Conservation (phyloP, 2,797 vertebrate species). For the Sparidentex hasta region DNA sequence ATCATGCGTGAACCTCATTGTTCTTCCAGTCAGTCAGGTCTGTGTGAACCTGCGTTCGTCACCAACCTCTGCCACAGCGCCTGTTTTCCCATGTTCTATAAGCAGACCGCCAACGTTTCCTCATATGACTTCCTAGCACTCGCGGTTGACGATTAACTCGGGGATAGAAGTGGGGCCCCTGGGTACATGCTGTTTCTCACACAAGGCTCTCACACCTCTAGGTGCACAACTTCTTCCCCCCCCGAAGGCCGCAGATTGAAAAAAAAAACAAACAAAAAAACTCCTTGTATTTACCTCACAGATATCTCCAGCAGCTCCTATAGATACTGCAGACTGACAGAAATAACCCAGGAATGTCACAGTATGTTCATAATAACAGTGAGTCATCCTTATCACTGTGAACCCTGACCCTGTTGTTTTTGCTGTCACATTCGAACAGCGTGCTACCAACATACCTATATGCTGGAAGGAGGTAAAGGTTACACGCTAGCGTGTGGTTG, state of each 20-base stretch:
- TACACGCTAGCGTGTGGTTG: neutral
- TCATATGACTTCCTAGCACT: slow-evolving; percentile 60
- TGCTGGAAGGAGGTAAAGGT: slow-evolving; percentile 47
- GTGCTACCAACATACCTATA: slow-evolving; percentile 38
- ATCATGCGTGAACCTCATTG: slow-evolving; percentile 83
- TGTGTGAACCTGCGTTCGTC: slow-evolving; percentile 63
- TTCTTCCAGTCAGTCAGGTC: slow-evolving; percentile 74
- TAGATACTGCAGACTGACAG: neutral
- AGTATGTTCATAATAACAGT: slow-evolving; percentile 20
- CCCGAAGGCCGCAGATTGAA: slow-evolving; percentile 10
- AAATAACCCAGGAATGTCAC: slow-evolving; percentile 17
- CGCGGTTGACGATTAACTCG: slow-evolving; percentile 63
- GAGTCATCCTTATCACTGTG: slow-evolving; percentile 55
- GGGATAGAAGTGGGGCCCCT: slow-evolving; percentile 53
- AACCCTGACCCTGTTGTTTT: slow-evolving; percentile 69
- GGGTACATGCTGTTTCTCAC: slow-evolving; percentile 24
- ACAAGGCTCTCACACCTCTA: slow-evolving; percentile 40
- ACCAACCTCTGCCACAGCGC: slow-evolving; percentile 66
- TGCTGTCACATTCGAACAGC: slow-evolving; percentile 51
- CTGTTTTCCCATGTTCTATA: slow-evolving; percentile 79
- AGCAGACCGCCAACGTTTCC: slow-evolving; percentile 58
- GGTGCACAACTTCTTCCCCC: neutral
- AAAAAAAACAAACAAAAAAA: neutral
- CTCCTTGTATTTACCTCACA: slow-evolving; percentile 2
- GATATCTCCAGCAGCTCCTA: slow-evolving; percentile 2